These are phyloP conservation scores for Trachythela sp. DNA, from an alignment of 64 coral and sea anemone species.

Conservation along the genomic window DNA sequence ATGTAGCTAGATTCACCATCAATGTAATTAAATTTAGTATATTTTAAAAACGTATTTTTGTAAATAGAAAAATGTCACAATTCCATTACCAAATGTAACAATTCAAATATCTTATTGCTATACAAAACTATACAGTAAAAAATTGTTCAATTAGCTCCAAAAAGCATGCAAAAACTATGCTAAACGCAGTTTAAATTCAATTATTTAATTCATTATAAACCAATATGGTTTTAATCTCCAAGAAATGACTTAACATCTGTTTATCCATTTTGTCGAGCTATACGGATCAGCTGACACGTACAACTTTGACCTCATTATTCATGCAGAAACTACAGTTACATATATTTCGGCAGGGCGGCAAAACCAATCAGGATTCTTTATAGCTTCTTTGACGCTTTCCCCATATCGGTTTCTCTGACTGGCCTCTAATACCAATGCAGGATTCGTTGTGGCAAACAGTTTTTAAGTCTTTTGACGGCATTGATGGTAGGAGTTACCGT, in stretches of 20 bases:
- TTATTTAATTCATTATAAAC: too few species aligned
- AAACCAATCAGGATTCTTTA: constrained; percentile 72
- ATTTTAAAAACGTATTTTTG: too few species aligned
- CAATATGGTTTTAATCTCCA: constrained; percentile 80
- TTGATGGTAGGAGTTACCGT: constrained; percentile 81
- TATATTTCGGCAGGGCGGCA: constrained; percentile 89
- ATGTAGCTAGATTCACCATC: too few species aligned
- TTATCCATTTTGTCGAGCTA: constrained; percentile 73
- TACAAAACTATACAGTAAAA: too few species aligned
- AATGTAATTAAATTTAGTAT: too few species aligned
- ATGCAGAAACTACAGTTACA: constrained; percentile 99
- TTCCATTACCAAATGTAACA: too few species aligned
- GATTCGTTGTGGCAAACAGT: constrained; percentile 59
- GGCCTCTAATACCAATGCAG: constrained; percentile 78
- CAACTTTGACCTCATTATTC: constrained; percentile 84
- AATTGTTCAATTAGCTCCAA: too few species aligned
- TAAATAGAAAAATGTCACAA: too few species aligned
- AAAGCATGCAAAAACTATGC: too few species aligned
- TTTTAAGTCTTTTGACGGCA: constrained; percentile 91
- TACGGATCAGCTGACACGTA: constrained; percentile 78
- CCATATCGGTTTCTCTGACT: constrained; percentile 96
- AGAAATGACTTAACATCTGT: constrained; percentile 94
- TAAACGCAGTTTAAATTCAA: too few species aligned
- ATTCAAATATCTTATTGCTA: too few species aligned
- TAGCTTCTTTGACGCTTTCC: constrained; percentile 76